Evolutionary conservation across 2,797 vertebrate species (phyloP).

Genomic region (Momotus momota): DNA sequence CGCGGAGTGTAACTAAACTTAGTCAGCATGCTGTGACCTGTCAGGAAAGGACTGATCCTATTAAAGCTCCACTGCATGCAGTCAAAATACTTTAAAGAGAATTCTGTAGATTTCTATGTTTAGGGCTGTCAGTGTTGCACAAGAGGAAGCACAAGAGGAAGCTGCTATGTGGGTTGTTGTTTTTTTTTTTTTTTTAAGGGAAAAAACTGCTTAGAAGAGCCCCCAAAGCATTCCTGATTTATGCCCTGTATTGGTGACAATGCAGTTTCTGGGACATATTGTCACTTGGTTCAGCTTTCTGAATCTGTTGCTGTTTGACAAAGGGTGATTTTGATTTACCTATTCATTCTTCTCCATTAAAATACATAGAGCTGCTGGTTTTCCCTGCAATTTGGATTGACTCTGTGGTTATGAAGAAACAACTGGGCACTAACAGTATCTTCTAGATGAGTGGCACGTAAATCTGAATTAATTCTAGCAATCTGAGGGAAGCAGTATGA

Average conservation of each 20-base stretch:
- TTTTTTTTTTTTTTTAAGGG: neutral
- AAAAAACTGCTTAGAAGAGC: neutral
- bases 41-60: conserved; percentile 55
- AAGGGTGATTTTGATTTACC: neutral
- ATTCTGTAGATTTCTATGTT: conserved; percentile 50
- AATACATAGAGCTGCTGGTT: neutral
- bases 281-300: neutral
- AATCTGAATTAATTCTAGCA: conserved; percentile 26
- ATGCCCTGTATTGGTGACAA: neutral
- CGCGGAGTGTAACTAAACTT: conserved; percentile 63
- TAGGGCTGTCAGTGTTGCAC: conserved; percentile 25
- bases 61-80: conserved; percentile 47
- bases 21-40: conserved; percentile 58
- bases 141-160: neutral
- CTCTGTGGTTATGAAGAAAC: neutral
- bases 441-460: neutral
- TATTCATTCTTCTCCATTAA: neutral
- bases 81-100: conserved; percentile 60
- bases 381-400: neutral
- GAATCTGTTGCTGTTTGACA: neutral
- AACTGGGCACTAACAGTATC: neutral
- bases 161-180: neutral
- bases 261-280: conserved; percentile 7
- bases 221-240: conserved; percentile 6
- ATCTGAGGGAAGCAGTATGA: neutral